Evolutionary conservation across 2,797 vertebrate species (phyloP).

Genomic region (Anguilla pacifica): DNA sequence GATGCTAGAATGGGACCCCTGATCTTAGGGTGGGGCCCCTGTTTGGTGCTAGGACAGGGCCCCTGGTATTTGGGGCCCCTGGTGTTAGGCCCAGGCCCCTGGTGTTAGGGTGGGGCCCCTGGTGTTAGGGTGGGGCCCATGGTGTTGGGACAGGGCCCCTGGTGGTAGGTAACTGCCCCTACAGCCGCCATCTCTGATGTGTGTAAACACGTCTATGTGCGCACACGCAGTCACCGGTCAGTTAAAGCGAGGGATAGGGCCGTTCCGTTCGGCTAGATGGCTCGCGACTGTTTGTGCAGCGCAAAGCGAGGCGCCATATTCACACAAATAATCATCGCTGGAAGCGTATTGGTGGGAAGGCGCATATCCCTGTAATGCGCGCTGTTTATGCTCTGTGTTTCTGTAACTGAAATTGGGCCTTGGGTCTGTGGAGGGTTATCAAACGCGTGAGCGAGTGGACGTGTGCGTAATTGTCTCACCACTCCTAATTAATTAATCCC

Average conservation of each 20-base stretch:
- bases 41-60: conserved; percentile 25
- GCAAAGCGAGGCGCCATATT: neutral
- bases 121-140: too few relatives aligned
- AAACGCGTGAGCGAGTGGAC: conserved; percentile 81
- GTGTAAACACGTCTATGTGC: neutral
- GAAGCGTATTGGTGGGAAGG: neutral
- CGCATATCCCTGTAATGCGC: neutral
- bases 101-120: too few relatives aligned
- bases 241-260: neutral
- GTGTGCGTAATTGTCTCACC: conserved; percentile 88
- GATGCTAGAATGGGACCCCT: neutral
- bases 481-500: conserved; percentile 93
- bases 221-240: neutral
- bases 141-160: neutral
- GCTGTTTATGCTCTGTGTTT: conserved; percentile 25
- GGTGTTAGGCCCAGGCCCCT: neutral
- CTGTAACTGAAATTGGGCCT: conserved; percentile 61
- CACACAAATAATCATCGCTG: neutral
- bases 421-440: conserved; percentile 80
- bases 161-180: too few relatives aligned
- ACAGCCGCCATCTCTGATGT: too few relatives aligned
- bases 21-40: neutral
- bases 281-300: neutral
- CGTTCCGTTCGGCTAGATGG: neutral
- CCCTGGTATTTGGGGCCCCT: neutral